phyloP scores from a whole-genome alignment of 1,140 invertebrate genomes.

The Leptinotarsa lineolata region DNA sequence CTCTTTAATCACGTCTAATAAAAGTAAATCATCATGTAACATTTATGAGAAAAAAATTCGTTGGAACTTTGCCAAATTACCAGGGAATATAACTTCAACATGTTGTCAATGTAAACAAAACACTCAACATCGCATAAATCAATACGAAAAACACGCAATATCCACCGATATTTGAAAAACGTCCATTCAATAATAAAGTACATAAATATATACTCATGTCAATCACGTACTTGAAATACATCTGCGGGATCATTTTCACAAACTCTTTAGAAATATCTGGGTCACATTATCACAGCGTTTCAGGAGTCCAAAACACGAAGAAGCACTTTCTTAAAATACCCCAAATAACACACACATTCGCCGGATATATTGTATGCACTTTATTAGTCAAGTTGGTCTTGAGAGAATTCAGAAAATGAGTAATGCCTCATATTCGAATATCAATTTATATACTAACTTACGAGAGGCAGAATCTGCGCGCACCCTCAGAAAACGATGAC shows the following conservation, averaged over 20 bases:
- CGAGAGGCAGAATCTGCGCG: not conserved
- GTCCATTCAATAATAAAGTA: not conserved
- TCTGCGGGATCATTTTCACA: conserved; percentile 2
- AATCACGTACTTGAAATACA: conserved; percentile 12
- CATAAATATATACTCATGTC: not conserved
- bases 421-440: conserved; percentile 20
- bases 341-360: not conserved
- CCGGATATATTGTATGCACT: not conserved
- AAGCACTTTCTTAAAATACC: not conserved
- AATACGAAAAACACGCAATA: conserved; percentile 9
- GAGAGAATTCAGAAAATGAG: conserved; percentile 8
- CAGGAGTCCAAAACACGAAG: not conserved
- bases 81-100: not conserved
- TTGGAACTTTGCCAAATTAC: not conserved
- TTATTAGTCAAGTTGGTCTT: not conserved
- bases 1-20: too few species aligned
- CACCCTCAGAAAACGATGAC: conserved; percentile 28
- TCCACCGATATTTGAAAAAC: not conserved
- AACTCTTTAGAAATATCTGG: not conserved
- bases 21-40: not conserved
- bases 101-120: conserved; percentile 18
- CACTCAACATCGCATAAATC: conserved; percentile 16
- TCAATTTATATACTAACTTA: conserved; percentile 14
- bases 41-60: not conserved
- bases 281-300: not conserved